These are phyloP conservation scores for Augiades crinisus DNA, from an alignment of 2,888 invertebrate genomes.

Conservation along the genomic window DNA sequence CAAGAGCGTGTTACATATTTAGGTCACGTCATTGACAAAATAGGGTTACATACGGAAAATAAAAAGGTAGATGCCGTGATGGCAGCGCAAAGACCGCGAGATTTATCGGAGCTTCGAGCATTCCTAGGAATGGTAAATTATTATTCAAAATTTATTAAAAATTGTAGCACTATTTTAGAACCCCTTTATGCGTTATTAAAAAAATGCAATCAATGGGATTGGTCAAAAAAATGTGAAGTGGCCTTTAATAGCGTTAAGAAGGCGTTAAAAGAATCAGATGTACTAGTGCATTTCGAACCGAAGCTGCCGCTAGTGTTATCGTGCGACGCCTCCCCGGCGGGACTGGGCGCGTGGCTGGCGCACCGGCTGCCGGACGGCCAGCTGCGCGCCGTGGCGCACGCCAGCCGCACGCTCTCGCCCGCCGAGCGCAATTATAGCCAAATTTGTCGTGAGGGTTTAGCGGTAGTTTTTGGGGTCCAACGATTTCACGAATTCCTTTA, in stretches of 20 bases:
- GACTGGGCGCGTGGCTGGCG: not conserved
- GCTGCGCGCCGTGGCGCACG: not conserved
- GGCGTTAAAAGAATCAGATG: not conserved
- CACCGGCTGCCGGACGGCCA: not conserved
- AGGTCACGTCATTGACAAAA: too few relatives aligned
- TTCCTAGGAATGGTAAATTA: not conserved
- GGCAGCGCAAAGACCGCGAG: not conserved
- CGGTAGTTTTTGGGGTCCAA: not conserved
- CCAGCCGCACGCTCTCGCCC: not conserved
- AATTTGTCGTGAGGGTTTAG: not conserved
- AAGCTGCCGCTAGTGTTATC: not conserved
- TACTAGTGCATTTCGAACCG: not conserved
- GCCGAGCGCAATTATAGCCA: conserved; percentile 9
- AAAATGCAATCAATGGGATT: not conserved
- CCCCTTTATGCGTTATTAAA: not conserved
- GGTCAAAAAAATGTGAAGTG: not conserved
- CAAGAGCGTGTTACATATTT: too few relatives aligned
- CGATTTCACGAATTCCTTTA: conserved; percentile 2
- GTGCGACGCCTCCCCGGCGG: not conserved
- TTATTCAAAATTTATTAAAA: not conserved
- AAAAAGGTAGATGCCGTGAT: not conserved
- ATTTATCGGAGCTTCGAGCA: not conserved
- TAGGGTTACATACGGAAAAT: too few relatives aligned
- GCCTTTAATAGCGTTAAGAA: not conserved
- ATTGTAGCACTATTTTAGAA: not conserved